Evolutionary conservation across 1,140 invertebrate genomes (phyloP), one percentile per base, ranked within the genome.

Genomic region (Tetranychus urticae): DNA sequence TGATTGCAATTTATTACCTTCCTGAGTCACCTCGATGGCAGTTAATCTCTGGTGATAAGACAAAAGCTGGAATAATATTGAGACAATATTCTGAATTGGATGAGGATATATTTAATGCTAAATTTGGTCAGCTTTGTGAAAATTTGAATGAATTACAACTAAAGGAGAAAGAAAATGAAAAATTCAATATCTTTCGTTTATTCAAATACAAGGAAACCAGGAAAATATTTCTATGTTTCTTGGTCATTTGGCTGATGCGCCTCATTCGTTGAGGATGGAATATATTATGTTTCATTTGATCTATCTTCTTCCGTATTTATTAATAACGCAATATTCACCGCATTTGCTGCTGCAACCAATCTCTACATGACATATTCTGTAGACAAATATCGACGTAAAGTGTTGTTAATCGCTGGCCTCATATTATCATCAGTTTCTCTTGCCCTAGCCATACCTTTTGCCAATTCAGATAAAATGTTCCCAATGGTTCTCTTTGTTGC

Each of bases 231-330:
- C 3, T 57, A 65, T 1, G 61, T 61, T 46, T 42, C 66, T 13
- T 63, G 62, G 56, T 64, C 66, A 31, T 33, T 62, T 13, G 66
- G 66, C 65, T 86, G 85, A 67, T 82, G 83, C 12, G 84, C 82
- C 82, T 82, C 81, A 58, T 79, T 82, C 50, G 80, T 85, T 7
- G 88, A 87, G 69, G 88, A 87, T 66, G 86, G 84, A 1, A 69
- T 88, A 4, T 84, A 84, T 0, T 82, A 85, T 77, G 84, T 84
- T 67, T 81, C 33, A 34, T 14, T 37, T 1, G 36, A 56, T 12
- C 35, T 56, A 36, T 35, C 34, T 2, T 34, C 33, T 35, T 31
- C 14, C 12, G 12, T 56, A 31, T 36, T 31, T 36, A 14, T 56
- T n/a, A 56, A 56, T 37, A 56, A 5, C 2, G 10, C 55, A 5